Conservation (phyloP, 2,113 vertebrate genomes). For the Boulengeromyrus knoepffleri region DNA sequence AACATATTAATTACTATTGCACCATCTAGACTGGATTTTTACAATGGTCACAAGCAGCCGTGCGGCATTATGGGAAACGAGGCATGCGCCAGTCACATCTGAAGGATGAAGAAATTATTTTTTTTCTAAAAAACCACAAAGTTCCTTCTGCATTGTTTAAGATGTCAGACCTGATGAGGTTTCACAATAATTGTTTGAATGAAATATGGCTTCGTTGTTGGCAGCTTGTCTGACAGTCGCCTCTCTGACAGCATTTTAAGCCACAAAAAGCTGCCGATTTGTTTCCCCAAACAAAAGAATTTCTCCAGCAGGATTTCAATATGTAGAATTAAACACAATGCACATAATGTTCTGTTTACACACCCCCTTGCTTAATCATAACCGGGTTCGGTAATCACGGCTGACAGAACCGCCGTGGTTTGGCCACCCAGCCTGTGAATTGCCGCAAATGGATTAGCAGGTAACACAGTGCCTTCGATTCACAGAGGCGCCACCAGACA, state of each 20-base stretch:
- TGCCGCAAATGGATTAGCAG: background rate
- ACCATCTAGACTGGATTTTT: background rate
- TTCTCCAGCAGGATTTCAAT: background rate
- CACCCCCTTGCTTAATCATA: background rate
- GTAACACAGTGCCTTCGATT: background rate
- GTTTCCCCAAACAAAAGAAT: constrained; percentile 6
- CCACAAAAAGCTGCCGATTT: background rate
- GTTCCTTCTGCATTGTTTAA: background rate
- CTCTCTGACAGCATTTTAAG: background rate
- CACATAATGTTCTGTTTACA: background rate
- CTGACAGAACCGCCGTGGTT: background rate
- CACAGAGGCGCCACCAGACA: background rate
- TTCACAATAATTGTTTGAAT: background rate
- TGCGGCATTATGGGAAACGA: background rate
- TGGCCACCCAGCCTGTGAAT: background rate
- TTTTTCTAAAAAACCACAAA: background rate
- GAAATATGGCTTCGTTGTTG: background rate
- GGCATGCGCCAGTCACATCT: background rate
- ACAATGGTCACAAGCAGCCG: background rate
- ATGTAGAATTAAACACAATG: background rate
- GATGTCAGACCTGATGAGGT: background rate
- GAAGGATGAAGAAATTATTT: background rate
- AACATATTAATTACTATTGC: background rate
- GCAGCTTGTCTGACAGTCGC: background rate
- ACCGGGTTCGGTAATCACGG: background rate